phyloP scores from a whole-genome alignment of 2,888 invertebrate species.

The Oxytorus armatus region DNA sequence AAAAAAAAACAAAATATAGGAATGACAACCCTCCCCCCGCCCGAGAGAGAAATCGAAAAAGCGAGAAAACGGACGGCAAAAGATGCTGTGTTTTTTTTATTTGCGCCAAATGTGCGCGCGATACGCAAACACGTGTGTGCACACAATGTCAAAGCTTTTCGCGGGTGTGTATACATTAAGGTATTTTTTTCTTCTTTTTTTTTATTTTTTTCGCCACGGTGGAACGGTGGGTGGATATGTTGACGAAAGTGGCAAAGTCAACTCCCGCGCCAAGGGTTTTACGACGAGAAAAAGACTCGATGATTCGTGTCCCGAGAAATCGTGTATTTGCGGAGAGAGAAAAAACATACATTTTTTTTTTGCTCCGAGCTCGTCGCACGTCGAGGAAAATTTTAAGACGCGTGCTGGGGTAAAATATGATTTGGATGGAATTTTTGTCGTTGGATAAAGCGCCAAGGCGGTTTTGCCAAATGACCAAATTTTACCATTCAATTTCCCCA shows the following conservation, averaged over 20 bases:
- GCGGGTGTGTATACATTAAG: constrained; percentile 7
- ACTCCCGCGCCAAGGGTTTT: constrained; percentile 16
- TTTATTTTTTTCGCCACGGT: no score
- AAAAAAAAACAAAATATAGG: constrained; percentile 5
- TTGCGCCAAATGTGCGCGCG: constrained; percentile 28
- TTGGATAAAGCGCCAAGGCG: no score
- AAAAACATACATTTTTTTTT: constrained; percentile 20
- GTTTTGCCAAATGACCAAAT: no score
- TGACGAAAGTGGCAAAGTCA: constrained; percentile 38
- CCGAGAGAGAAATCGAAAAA: constrained; percentile 24
- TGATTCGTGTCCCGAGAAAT: constrained; percentile 21
- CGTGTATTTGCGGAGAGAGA: constrained; percentile 30
- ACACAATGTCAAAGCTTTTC: not conserved
- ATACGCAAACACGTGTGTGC: constrained; percentile 18
- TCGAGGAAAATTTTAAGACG: no score
- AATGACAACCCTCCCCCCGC: not conserved
- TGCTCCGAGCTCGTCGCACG: no score
- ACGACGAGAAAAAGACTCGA: constrained; percentile 39
- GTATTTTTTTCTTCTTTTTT: not conserved
- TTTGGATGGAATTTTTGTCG: no score
- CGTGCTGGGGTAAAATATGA: no score
- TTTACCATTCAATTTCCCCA: no score
- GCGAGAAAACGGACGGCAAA: constrained; percentile 42
- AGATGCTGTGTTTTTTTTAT: constrained; percentile 38
- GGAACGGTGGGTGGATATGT: no score